Conservation (phyloP, 2,888 invertebrate genomes). For the Lithodes maja region DNA sequence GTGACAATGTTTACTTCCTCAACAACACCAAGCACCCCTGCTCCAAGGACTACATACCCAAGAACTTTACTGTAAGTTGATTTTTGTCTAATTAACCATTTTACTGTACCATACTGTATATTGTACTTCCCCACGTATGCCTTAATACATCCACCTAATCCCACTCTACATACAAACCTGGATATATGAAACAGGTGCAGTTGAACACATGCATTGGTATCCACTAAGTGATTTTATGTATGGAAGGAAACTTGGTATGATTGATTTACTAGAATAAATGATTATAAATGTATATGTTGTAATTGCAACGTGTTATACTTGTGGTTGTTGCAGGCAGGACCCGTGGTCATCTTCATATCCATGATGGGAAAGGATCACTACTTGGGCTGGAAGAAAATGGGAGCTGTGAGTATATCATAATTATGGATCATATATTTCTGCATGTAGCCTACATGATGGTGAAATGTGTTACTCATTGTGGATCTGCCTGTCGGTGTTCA, state of each 20-base stretch:
- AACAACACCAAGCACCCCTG: slow-evolving; percentile 47
- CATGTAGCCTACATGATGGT: too few relatives aligned
- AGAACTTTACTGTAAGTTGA: slow-evolving; percentile 48
- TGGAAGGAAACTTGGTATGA: too few relatives aligned
- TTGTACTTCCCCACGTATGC: neutral
- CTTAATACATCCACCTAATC: too few relatives aligned
- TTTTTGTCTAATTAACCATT: neutral
- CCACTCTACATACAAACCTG: too few relatives aligned
- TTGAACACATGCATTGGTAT: too few relatives aligned
- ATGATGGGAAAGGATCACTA: slow-evolving; percentile 32
- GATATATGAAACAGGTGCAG: too few relatives aligned
- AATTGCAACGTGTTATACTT: too few relatives aligned
- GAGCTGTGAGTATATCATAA: slow-evolving; percentile 25
- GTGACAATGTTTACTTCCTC: slow-evolving; percentile 39
- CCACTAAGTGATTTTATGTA: neutral
- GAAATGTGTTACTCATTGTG: too few relatives aligned
- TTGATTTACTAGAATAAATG: neutral
- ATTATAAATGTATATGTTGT: too few relatives aligned
- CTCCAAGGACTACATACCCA: slow-evolving; percentile 29
- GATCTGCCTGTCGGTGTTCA: too few relatives aligned
- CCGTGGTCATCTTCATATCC: slow-evolving; percentile 38
- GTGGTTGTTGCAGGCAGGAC: slow-evolving; percentile 32
- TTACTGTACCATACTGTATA: neutral
- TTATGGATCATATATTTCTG: too few relatives aligned
- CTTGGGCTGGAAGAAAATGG: slow-evolving; percentile 38